Conservation (phyloP, 2,888 invertebrate genomes). For the Yponomeuta cagnagella region DNA sequence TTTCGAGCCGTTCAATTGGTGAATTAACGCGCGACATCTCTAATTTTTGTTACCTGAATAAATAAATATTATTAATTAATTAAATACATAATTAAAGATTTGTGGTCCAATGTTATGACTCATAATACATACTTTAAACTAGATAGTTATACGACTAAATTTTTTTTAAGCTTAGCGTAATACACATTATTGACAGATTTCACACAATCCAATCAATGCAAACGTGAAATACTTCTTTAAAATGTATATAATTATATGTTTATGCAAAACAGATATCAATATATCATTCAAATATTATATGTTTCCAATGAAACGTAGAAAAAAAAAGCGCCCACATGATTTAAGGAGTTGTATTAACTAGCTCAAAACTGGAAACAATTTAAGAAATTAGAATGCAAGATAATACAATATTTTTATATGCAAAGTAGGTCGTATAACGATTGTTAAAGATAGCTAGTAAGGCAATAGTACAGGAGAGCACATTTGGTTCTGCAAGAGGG, state of each 20-base stretch:
- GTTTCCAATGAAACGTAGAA: neutral
- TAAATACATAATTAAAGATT: constrained; percentile 67
- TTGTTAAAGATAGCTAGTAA: constrained; percentile 10
- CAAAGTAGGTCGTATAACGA: constrained; percentile 12
- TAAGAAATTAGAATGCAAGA: neutral
- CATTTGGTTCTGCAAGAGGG: constrained; percentile 7
- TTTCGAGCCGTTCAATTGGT: constrained; percentile 28
- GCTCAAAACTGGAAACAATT: constrained; percentile 13
- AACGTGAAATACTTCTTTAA: neutral
- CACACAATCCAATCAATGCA: constrained; percentile 21
- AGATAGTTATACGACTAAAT: constrained; percentile 58
- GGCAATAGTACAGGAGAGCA: neutral
- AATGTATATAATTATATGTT: neutral
- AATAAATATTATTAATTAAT: constrained; percentile 65
- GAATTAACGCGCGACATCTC: constrained; percentile 44
- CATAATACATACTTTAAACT: constrained; percentile 69
- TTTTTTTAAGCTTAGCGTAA: constrained; percentile 54
- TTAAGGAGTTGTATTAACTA: neutral
- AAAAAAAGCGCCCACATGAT: neutral
- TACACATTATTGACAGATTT: constrained; percentile 30
- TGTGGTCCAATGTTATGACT: constrained; percentile 76
- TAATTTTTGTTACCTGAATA: constrained; percentile 74
- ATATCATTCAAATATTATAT: neutral
- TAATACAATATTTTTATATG: constrained; percentile 16
- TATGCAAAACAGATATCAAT: neutral